Evolutionary conservation across 2,888 invertebrate species (phyloP).

Genomic region (Acanthosepion esculentum): DNA sequence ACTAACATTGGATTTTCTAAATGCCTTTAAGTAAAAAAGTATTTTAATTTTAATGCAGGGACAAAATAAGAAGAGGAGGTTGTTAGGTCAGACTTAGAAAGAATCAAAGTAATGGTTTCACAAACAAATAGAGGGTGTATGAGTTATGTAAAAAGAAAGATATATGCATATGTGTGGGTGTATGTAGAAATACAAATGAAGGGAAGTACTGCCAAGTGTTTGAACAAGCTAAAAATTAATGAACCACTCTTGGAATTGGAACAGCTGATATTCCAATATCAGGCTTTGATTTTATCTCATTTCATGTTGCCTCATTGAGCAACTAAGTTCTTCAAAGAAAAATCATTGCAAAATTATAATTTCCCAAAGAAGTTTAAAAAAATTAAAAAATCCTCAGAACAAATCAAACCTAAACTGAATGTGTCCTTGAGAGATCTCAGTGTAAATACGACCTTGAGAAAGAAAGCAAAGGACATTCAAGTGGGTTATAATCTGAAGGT

Average conservation of each 20-base stretch:
- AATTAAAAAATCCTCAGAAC: not conserved
- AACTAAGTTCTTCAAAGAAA: too few species aligned
- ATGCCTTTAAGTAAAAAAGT: too few species aligned
- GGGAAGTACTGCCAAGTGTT: too few species aligned
- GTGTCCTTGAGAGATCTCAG: not conserved
- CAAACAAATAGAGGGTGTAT: too few species aligned
- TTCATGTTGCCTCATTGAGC: not conserved
- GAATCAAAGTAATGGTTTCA: too few species aligned
- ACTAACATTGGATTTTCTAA: too few species aligned
- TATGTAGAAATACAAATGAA: not conserved
- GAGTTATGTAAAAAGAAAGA: too few species aligned
- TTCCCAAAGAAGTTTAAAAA: too few species aligned
- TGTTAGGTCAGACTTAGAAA: too few species aligned
- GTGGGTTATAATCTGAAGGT: not conserved
- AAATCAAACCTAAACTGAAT: not conserved
- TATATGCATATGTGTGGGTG: not conserved
- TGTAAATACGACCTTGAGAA: not conserved
- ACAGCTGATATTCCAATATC: not conserved
- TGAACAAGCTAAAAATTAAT: not conserved
- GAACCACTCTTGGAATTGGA: not conserved
- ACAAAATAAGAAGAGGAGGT: too few species aligned
- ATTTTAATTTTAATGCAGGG: too few species aligned
- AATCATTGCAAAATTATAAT: too few species aligned
- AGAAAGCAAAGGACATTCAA: not conserved
- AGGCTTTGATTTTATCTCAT: not conserved